A percentile compares a stretch with the other conserved stretches of the same genome.
Evolutionary conservation across 2,113 vertebrate genomes (phyloP).

Genomic region (Eleginops maclovinus): DNA sequence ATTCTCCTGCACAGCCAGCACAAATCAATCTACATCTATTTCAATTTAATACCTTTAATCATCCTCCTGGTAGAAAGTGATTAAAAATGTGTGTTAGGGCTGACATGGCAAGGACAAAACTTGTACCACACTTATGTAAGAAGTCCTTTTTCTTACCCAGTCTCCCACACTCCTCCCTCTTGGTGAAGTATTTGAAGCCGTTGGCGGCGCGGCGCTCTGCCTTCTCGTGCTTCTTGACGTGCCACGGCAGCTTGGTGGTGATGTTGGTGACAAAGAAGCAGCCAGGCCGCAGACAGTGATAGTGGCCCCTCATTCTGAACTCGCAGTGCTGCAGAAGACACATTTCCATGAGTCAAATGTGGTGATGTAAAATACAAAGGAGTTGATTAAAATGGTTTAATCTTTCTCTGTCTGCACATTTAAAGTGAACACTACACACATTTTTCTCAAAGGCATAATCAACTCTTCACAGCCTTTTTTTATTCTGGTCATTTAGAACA

Average conservation of each 20-base stretch:
- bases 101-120: not conserved
- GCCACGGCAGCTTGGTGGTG: slow-evolving; percentile 99
- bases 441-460: slow-evolving; percentile 26
- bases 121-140: not conserved
- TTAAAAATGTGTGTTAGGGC: slow-evolving; percentile 9
- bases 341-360: slow-evolving; percentile 45
- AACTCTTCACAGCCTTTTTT: slow-evolving; percentile 32
- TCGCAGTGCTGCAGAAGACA: slow-evolving; percentile 91
- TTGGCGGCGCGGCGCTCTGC: slow-evolving; percentile 97
- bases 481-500: slow-evolving; percentile 41
- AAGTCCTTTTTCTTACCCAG: slow-evolving; percentile 84
- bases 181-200: slow-evolving; percentile 99
- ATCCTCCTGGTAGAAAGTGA: slow-evolving; percentile 19
- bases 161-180: slow-evolving; percentile 95
- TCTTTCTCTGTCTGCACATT: slow-evolving; percentile 27
- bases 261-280: slow-evolving; percentile 99
- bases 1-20: slow-evolving; percentile 52
- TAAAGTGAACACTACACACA: slow-evolving; percentile 13
- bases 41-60: slow-evolving; percentile 59
- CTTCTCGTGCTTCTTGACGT: slow-evolving; percentile 98
- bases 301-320: slow-evolving; percentile 98
- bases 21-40: slow-evolving; percentile 62
- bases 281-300: slow-evolving; percentile 95
- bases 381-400: slow-evolving; percentile 29
- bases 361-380: slow-evolving; percentile 27